These are phyloP conservation scores for Elgaria multicarinata DNA, from an alignment of 2,113 vertebrate species.

Conservation along the genomic window DNA sequence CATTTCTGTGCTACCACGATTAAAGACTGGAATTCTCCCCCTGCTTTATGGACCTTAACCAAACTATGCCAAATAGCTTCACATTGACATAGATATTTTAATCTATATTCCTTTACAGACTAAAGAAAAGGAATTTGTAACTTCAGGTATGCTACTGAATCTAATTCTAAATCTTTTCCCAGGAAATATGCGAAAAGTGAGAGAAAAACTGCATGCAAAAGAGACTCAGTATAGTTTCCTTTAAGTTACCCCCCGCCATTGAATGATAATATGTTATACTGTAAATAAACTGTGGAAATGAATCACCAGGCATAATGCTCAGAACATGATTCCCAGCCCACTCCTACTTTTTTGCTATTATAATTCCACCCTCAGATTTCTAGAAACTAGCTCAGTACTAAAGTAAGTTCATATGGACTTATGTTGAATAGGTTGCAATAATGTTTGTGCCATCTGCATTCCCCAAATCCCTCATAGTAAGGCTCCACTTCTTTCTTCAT, in stretches of 20 bases:
- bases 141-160: not conserved
- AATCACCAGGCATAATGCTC: not conserved
- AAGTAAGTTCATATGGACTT: not conserved
- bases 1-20: too few relatives aligned
- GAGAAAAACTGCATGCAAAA: not conserved
- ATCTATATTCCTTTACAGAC: not conserved
- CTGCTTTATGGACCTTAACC: not conserved
- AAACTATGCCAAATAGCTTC: not conserved
- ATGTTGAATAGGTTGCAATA: not conserved
- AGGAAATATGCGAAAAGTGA: not conserved
- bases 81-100: not conserved
- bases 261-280: not conserved
- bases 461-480: not conserved
- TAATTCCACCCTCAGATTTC: not conserved
- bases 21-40: not conserved
- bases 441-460: not conserved
- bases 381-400: not conserved
- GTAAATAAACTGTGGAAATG: not conserved
- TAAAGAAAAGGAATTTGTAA: not conserved
- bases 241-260: not conserved
- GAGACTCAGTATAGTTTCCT: not conserved
- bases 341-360: not conserved
- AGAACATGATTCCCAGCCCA: not conserved
- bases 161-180: not conserved
- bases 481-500: not conserved